Percentiles rank a stretch among this genome's conserved stretches.
Conservation (phyloP, 92 coral and sea anemone species). For the Virgularia gustaviana region DNA sequence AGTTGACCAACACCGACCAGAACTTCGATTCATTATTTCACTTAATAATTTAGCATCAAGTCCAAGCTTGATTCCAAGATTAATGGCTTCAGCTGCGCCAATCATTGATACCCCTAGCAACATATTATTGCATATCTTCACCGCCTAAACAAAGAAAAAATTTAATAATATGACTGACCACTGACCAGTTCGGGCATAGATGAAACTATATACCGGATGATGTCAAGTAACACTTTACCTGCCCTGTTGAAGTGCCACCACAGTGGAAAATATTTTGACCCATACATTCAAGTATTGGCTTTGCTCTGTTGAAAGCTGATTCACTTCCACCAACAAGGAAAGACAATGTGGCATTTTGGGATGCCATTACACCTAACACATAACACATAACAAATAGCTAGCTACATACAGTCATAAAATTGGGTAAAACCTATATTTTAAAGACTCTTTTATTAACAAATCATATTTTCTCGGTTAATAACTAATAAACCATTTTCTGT, state of each 20-base stretch:
- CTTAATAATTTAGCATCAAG: constrained; percentile 91
- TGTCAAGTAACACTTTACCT: constrained; percentile 41
- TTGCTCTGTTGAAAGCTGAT: constrained; percentile 74
- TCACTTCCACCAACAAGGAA: constrained; percentile 97
- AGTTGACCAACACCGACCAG: constrained; percentile 98
- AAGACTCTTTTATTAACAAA: neutral
- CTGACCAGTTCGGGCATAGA: neutral
- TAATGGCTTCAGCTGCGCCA: constrained; percentile 90
- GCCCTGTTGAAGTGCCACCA: constrained; percentile 85
- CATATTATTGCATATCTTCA: constrained; percentile 92
- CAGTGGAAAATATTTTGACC: constrained; percentile 90
- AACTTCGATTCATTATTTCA: constrained; percentile 76
- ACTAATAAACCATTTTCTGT: no score
- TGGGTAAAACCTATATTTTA: neutral
- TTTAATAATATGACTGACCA: neutral
- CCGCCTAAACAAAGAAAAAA: constrained; percentile 57
- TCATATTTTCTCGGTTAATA: no score
- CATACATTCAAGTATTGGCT: constrained; percentile 70
- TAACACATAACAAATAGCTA: no score
- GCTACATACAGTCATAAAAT: no score
- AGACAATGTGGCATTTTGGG: constrained; percentile 84
- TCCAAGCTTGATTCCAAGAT: constrained; percentile 86
- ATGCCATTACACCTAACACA: constrained; percentile 94
- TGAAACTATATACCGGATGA: neutral
- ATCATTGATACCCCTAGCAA: constrained; percentile 91